Percentiles rank a stretch among this genome's conserved stretches.
Evolutionary conservation across 1,140 invertebrate genomes (phyloP).

Genomic region (Pseudachorutes palmiensis): DNA sequence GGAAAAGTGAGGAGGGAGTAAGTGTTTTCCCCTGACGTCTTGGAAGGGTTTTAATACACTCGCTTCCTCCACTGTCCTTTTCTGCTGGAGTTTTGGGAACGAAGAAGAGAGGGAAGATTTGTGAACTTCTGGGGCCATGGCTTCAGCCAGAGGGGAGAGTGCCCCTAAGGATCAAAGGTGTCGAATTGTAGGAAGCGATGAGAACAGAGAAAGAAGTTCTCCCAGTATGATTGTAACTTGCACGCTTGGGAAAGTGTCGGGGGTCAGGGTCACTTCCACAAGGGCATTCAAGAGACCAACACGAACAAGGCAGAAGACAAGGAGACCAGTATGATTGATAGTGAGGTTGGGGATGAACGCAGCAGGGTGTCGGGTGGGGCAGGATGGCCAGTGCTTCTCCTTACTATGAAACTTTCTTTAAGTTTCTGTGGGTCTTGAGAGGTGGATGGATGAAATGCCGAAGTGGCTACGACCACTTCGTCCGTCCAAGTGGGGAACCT

Average conservation of each 20-base stretch:
- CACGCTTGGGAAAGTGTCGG: slow-evolving; percentile 81
- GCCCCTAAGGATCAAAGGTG: too few species aligned
- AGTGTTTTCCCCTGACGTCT: slow-evolving; percentile 28
- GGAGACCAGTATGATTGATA: slow-evolving; percentile 79
- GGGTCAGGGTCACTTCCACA: slow-evolving; percentile 80
- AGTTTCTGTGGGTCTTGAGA: slow-evolving; percentile 73
- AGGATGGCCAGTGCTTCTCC: slow-evolving; percentile 74
- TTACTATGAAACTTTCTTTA: slow-evolving; percentile 71
- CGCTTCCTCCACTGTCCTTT: slow-evolving; percentile 64
- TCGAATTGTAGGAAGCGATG: too few species aligned
- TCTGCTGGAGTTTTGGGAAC: too few species aligned
- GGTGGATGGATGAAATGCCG: slow-evolving; percentile 71
- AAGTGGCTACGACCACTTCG: slow-evolving; percentile 74
- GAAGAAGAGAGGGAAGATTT: too few species aligned
- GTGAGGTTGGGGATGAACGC: slow-evolving; percentile 72
- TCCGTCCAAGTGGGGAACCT: slow-evolving; percentile 83
- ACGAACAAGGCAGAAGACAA: slow-evolving; percentile 79
- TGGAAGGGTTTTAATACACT: slow-evolving; percentile 52
- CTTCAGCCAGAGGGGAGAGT: too few species aligned
- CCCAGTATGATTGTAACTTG: too few species aligned
- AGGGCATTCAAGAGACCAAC: slow-evolving; percentile 77
- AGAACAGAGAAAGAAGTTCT: too few species aligned
- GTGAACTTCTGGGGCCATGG: too few species aligned
- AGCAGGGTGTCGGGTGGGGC: slow-evolving; percentile 68
- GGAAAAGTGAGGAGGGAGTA: slow-evolving; percentile 29